Conservation (phyloP, 2,888 invertebrate species). For the Malacosoma neustria region DNA sequence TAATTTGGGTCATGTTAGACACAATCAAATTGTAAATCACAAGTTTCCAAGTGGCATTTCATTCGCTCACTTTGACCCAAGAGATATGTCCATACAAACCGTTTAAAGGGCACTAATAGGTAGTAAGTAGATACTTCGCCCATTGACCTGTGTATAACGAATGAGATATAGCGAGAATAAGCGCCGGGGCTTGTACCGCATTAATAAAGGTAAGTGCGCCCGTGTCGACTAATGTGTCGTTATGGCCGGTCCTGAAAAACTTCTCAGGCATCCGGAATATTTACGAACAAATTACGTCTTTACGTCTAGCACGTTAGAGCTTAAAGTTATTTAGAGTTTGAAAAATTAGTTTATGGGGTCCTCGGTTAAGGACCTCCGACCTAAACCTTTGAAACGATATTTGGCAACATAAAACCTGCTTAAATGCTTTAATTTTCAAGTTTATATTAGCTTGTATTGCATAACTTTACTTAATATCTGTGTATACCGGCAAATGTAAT, state of each 20-base stretch:
- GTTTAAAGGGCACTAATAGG: constrained; percentile 30
- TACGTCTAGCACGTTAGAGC: constrained; percentile 19
- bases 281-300: constrained; percentile 23
- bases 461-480: no score
- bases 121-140: constrained; percentile 31
- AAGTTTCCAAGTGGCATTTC: no score
- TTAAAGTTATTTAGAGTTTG: constrained; percentile 28
- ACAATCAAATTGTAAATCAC: no score
- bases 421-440: constrained; percentile 22
- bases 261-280: constrained; percentile 35
- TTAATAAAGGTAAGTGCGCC: constrained; percentile 67
- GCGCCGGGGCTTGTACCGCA: constrained; percentile 59
- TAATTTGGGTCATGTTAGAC: no score
- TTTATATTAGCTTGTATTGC: constrained; percentile 17
- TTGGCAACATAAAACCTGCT: constrained; percentile 30
- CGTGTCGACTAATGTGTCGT: constrained; percentile 65
- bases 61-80: constrained; percentile 13
- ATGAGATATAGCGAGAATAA: constrained; percentile 25
- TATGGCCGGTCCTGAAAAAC: constrained; percentile 64
- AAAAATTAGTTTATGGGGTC: no score
- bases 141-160: constrained; percentile 39
- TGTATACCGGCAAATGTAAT: no score
- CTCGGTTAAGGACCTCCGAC: constrained; percentile 44
- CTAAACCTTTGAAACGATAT: no score
- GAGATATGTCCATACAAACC: constrained; percentile 8